Evolutionary conservation across 2,888 invertebrate genomes (phyloP).

Genomic region (Drosophila tanythrix): DNA sequence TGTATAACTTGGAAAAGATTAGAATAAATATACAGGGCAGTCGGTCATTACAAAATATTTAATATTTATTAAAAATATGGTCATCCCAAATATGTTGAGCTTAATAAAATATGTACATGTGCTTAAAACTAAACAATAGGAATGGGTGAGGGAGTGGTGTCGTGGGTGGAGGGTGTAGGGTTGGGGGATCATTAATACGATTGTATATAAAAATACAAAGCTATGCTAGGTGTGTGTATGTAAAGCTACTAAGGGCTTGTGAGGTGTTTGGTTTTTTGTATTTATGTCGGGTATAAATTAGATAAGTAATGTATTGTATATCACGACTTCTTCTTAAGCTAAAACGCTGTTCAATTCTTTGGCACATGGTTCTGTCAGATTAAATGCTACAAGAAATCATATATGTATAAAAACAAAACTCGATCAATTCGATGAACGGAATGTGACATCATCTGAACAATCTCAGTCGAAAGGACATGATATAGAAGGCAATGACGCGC

Average conservation of each 20-base stretch:
- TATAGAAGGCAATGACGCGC: conserved; percentile 88
- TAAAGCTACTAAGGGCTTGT: conserved; percentile 24
- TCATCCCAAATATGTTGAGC: conserved; percentile 35
- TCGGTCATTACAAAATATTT: conserved; percentile 33
- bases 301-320: conserved; percentile 48
- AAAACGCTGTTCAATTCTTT: conserved; percentile 71
- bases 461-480: conserved; percentile 88
- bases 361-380: conserved; percentile 65
- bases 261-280: background rate
- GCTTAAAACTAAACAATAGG: conserved; percentile 65
- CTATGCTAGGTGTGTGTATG: conserved; percentile 31
- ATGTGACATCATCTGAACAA: conserved; percentile 83
- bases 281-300: conserved; percentile 14
- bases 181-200: conserved; percentile 61
- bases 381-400: conserved; percentile 78
- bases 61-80: conserved; percentile 38
- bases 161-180: background rate
- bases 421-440: conserved; percentile 46
- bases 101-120: conserved; percentile 44
- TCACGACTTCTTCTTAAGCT: conserved; percentile 74
- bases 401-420: conserved; percentile 19
- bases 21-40: background rate
- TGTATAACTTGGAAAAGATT: background rate
- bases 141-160: background rate
- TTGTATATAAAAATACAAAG: conserved; percentile 57